Evolutionary conservation across 2,797 vertebrate genomes (phyloP), one percentile per base, ranked within the genome.

Genomic region (Chrosomus eos): DNA sequence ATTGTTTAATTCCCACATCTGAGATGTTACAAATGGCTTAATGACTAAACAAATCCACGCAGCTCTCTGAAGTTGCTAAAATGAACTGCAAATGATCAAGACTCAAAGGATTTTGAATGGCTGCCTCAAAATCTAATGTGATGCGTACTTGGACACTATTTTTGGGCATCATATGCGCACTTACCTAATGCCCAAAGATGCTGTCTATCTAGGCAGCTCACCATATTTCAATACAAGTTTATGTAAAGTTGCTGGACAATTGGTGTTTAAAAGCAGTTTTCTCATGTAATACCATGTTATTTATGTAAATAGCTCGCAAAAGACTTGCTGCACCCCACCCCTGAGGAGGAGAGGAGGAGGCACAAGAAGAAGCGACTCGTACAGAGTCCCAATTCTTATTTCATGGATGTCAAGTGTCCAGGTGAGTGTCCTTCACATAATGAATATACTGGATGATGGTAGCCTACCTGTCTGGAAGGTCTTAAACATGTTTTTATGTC

Each of bases 361-460:
- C 97, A 98, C 94, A 98, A 98, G 94, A 98, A 98, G 94, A 98
- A 98, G 93, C 96, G 97, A 86, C 95, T 98, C 80, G 97, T 98
- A 67, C 97, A 98, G 95, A 97, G 97, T 91, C 97, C 97, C 0
- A 98, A 98, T 91, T 98, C 97, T 71, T 98, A 97, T 89, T 98
- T 98, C 90, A 97, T 98, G 97, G 97, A 98, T 87, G 97, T 98
- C 1, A 98, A 98, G 77, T 98, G 97, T 92, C 97, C 97, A 93
- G 97, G 97, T 97, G 90, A 33, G 92, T 80, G 13, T 26, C 28
- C 33, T 7, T 38, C 38, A 48, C 13, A 1, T 64, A 55, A 4
- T 19, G 14, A 21, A 5, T 21, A 9, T 58, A 8, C 5, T 66
- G 38, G 36, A 45, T 70, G 19, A 13, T 28, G 53, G 28, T 14